Base-by-base conservation (phyloP, 2,888 invertebrate genomes). In the Netelia inedita region DNA sequence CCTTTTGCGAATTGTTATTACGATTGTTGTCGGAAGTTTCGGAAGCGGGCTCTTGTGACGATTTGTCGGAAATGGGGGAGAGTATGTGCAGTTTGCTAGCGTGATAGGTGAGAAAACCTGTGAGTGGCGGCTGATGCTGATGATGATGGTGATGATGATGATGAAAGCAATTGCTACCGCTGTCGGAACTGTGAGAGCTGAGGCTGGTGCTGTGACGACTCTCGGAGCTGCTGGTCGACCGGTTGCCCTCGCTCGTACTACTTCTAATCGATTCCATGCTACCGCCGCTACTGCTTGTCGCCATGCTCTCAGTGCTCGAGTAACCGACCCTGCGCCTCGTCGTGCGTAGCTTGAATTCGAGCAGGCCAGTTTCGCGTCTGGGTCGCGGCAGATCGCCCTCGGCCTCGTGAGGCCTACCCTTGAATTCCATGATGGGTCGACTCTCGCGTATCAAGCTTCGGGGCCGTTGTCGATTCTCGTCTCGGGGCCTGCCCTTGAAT, bases 11-110 rank as follows among this genome's bases (percentile, higher is more conserved):
- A 90, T 96, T 96, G 91, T 97, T 97, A 92, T 96, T 96, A 88
- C 96, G 96, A 89, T 97, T 97, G 91, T 97, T 97, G 90, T 97
- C 97, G 11, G 97, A 97, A 21, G 97, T 96, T 93, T 98, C 97
- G 8, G 97, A 97, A 21, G 96, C 96, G 16, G 97, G 97, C 91
- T 98, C 98, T 93, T 97, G 97, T 0, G 97, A 97, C 23, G 98
- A 98, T 94, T 98, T 98, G 94, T 98, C 98, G 81, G 98, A 98
- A 91, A 98, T 98, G 21, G 98, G 98, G 90, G 98, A 98, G 66
- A 98, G 95, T 92, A 98, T 97, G 94, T 98, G 97, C 88, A 98
- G 94, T 93, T 98, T 97, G 92, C 95, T 95, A 80, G 96, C 95
- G 93, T 97, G 96, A 89, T 97, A 96, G 79, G 96, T 95, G 59